Conservation (phyloP, 2,113 vertebrate genomes). For the Mandrillus leucophaeus region DNA sequence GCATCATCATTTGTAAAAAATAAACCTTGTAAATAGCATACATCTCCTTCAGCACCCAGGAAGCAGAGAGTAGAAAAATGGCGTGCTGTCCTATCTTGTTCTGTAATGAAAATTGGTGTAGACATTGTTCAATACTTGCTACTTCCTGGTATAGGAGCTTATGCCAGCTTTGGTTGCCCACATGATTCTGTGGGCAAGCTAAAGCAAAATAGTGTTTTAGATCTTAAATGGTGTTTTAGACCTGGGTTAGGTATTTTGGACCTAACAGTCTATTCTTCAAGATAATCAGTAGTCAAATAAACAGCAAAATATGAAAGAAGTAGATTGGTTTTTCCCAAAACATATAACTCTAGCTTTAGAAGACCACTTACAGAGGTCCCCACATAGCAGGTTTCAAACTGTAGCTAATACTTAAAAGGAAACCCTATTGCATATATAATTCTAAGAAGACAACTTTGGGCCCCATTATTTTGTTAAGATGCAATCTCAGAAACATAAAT, state of each 20-base stretch:
- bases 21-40: neutral
- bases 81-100: neutral
- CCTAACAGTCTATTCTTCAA: slow-evolving; percentile 12
- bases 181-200: neutral
- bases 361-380: neutral
- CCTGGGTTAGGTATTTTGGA: neutral
- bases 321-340: neutral
- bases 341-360: neutral
- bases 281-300: neutral
- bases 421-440: neutral
- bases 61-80: neutral
- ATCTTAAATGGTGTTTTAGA: neutral
- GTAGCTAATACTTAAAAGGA: neutral
- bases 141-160: neutral
- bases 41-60: neutral
- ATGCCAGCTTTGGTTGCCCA: neutral
- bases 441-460: neutral
- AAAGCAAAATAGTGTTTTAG: neutral
- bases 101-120: neutral
- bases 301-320: neutral
- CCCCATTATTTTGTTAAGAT: neutral
- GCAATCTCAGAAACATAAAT: neutral
- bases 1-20: neutral
- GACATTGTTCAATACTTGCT: neutral
- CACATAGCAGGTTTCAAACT: neutral